These are phyloP conservation scores for Epirrita christyi DNA, from an alignment of 2,888 invertebrate species.

Conservation along the genomic window DNA sequence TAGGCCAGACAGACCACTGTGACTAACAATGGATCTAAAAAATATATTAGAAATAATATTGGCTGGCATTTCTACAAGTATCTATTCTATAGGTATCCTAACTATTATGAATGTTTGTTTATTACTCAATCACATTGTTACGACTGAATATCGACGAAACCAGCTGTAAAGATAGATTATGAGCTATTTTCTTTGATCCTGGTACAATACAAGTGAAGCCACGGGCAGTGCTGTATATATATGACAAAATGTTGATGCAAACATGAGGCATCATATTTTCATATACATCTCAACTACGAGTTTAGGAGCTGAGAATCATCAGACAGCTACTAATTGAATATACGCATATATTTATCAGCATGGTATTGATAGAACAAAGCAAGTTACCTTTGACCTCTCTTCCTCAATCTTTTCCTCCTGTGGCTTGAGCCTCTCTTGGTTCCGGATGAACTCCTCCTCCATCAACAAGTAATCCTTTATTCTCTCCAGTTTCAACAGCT, in stretches of 20 bases:
- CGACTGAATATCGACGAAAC: no score
- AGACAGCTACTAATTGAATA: not conserved
- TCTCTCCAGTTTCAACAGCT: conserved; percentile 96
- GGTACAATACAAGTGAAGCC: no score
- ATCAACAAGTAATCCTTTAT: conserved; percentile 99
- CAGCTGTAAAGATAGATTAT: no score
- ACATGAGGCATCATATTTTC: not conserved
- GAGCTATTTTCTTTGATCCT: no score
- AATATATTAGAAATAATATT: no score
- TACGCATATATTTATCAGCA: not conserved
- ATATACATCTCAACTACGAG: not conserved
- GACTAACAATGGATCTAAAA: no score
- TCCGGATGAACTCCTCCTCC: conserved; percentile 99
- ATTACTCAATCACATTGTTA: no score
- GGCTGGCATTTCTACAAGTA: no score
- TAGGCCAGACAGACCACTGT: no score
- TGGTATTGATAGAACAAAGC: not conserved
- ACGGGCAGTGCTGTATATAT: no score
- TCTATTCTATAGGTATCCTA: no score
- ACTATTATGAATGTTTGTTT: no score
- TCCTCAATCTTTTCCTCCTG: conserved; percentile 99
- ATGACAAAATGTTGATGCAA: not conserved
- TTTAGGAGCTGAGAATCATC: not conserved
- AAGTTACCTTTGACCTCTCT: conserved; percentile 92
- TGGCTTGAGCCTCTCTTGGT: conserved; percentile 98